These are phyloP conservation scores for Bembecia ichneumoniformis DNA, from an alignment of 2,888 invertebrate species.

Conservation along the genomic window DNA sequence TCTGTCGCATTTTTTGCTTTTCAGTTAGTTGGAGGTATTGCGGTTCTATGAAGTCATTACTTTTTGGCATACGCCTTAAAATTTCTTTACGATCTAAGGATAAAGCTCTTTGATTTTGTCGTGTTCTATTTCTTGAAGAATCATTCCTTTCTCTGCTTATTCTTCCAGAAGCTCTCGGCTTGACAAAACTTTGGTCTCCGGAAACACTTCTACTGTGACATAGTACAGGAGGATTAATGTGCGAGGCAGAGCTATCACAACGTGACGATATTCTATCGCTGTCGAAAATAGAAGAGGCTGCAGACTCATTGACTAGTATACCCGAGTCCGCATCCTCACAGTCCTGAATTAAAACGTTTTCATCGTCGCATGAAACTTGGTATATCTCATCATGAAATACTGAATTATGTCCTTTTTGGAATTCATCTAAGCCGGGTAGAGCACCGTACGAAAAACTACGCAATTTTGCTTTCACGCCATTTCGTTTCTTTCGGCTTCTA, in stretches of 20 bases:
- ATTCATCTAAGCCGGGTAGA: conserved; percentile 79
- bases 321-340: conserved; percentile 83
- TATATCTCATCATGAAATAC: conserved; percentile 75
- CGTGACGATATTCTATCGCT: conserved; percentile 67
- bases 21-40: conserved; percentile 62
- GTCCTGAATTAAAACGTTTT: conserved; percentile 71
- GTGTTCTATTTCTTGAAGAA: conserved; percentile 39
- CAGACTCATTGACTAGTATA: conserved; percentile 81
- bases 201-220: conserved; percentile 65
- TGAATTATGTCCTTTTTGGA: conserved; percentile 74
- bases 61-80: conserved; percentile 60
- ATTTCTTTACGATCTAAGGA: conserved; percentile 72
- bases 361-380: conserved; percentile 63
- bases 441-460: conserved; percentile 84
- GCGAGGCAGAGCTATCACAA: conserved; percentile 68
- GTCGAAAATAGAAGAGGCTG: conserved; percentile 76
- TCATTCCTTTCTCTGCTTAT: conserved; percentile 54
- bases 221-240: conserved; percentile 43
- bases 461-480: conserved; percentile 66
- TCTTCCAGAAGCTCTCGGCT: conserved; percentile 49
- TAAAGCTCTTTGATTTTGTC: conserved; percentile 65
- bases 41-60: conserved; percentile 50
- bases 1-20: conserved; percentile 63
- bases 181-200: conserved; percentile 58
- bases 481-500: conserved; percentile 54